Base-by-base conservation (phyloP, 2,888 invertebrate genomes). In the Cynaeus angustus region DNA sequence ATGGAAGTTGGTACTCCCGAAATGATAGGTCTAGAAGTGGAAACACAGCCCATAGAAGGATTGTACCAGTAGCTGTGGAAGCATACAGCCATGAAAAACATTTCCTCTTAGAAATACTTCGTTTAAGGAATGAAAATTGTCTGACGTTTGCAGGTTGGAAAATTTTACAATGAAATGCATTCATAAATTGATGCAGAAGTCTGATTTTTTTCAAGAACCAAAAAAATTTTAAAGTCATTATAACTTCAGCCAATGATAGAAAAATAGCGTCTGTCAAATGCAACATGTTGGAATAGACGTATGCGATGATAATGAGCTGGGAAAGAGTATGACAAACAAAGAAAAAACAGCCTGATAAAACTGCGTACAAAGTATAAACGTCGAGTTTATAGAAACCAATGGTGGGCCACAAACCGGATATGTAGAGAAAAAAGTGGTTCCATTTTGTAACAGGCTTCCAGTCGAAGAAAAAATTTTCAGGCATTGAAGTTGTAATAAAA, bases 1-100 rank as follows among this genome's bases (percentile, higher is more conserved):
- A 53, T 13, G 53, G 53, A 3, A 53, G 13, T 53, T 21, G 21
- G 26, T 53, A 30, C 30, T 53, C 30, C 10, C 10, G 21, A 13
- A 21, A 26, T 8, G 21, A 21, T 8, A 10, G 13, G 33, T 53
- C 53, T 1, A 53, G 10, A 53, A 53, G 8, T 13, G 53, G 53
- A n/a, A 28, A 30, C 28, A 53, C 8, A 7, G 21, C 1, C 53
- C 53, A 53, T n/a, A 53, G n/a, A 28, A 37, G n/a, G 1, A 50
- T 21, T 14, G 46, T 38, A 62, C 12, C 41, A 41, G 12, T 12
- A 4, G 41, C 41, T 41, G 41, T 41, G 6, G 10, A 13, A 41
- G 13, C 41, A 41, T 41, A 41, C 0, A 41, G 3, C 41, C n/a
- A n/a, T 10, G 10, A 41, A 12, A 41, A 10, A 12, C 4, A 12